A percentile compares a stretch with the other conserved stretches of the same genome.
phyloP scores from a whole-genome alignment of 2,113 vertebrate genomes.

The Crotalus viridis region DNA sequence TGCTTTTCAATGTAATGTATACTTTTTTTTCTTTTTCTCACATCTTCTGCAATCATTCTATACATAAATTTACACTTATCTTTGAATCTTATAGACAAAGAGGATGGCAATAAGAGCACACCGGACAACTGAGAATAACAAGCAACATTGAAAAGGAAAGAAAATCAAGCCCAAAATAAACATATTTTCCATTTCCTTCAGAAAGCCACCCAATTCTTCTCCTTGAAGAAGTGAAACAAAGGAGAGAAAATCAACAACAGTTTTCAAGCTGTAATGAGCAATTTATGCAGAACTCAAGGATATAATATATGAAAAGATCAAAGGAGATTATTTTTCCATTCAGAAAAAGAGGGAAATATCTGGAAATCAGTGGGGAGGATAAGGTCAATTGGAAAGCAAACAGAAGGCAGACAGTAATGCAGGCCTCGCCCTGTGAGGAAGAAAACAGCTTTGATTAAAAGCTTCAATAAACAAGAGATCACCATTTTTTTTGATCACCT shows the following conservation, averaged over 20 bases:
- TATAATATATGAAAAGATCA: background rate
- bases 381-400: background rate
- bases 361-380: background rate
- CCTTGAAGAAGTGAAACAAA: background rate
- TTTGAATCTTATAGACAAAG: background rate
- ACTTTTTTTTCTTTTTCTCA: background rate
- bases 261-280: background rate
- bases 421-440: background rate
- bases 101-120: background rate
- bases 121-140: background rate
- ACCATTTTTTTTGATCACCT: background rate
- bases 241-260: background rate
- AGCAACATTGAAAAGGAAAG: background rate
- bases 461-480: background rate
- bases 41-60: background rate
- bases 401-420: background rate
- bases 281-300: background rate
- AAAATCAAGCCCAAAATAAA: background rate
- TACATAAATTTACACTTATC: background rate
- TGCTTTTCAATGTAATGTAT: background rate
- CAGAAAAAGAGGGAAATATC: background rate
- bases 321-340: background rate
- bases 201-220: background rate
- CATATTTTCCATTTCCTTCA: background rate
- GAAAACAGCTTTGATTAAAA: background rate